Evolutionary conservation across 2,113 vertebrate genomes (phyloP).

Genomic region (Rattus rattus): DNA sequence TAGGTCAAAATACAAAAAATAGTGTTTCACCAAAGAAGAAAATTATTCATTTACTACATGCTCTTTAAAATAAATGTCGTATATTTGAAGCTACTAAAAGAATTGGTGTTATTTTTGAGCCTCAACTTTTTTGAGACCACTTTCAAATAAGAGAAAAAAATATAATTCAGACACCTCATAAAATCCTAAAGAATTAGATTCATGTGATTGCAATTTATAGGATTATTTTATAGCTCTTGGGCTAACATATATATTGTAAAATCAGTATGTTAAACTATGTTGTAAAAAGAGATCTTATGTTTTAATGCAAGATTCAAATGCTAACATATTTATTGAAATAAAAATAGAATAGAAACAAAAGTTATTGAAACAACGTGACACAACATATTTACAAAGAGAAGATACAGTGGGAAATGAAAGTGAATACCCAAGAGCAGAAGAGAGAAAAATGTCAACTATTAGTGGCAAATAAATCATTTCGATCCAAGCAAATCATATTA

Average conservation of each 20-base stretch:
- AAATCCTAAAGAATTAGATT: neutral
- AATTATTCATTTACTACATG: constrained; percentile 48
- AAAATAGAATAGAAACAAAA: neutral
- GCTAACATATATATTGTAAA: neutral
- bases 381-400: neutral
- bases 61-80: constrained; percentile 31
- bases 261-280: neutral
- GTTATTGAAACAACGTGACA: neutral
- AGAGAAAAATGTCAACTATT: neutral
- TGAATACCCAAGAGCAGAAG: neutral
- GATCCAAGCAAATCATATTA: neutral
- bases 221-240: neutral
- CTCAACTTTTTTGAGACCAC: neutral
- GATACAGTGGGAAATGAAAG: neutral
- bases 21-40: constrained; percentile 54
- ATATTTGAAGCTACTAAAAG: neutral
- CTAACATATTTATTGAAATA: neutral
- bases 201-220: neutral
- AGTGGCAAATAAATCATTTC: neutral
- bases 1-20: constrained; percentile 36
- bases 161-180: neutral
- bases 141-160: neutral
- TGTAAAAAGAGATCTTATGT: neutral
- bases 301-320: constrained; percentile 7
- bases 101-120: neutral